Conservation (phyloP, 2,113 vertebrate species). For the human (Homo sapiens) region GRCh38 chr14:72784001-72784500, state of each 20-base stretch:
- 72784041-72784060: constrained; percentile 68
- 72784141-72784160: background rate
- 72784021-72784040: constrained; percentile 76
- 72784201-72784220: background rate
- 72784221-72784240: background rate
- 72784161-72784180: constrained; percentile 35
- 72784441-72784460: background rate
- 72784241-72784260: background rate
- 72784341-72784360: background rate
- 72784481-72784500: background rate
- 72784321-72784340: background rate
- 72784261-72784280: background rate
- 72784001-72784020: constrained; percentile 73
- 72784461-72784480: background rate
- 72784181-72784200: background rate
- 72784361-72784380: background rate
- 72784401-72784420: background rate
- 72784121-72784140: constrained; percentile 25
- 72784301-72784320: background rate
- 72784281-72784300: background rate
- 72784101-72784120: constrained; percentile 31
- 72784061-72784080: constrained; percentile 20
- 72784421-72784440: background rate
- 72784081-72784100: constrained; percentile 37
- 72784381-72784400: background rate